phyloP scores from a whole-genome alignment of 2,113 vertebrate species.

The Choloepus hoffmanni region DNA sequence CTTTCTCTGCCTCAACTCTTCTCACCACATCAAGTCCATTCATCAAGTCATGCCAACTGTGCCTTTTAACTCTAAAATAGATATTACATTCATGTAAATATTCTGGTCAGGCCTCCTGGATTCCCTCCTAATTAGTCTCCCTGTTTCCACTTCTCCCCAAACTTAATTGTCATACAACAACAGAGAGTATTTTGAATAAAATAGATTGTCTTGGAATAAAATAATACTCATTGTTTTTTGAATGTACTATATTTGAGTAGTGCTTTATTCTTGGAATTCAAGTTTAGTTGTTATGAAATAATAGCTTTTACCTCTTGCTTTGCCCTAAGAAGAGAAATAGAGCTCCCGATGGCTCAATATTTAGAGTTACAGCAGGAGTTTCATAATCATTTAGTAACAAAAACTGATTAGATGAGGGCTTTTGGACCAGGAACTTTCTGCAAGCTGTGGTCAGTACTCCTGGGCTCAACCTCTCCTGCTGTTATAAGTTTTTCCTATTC shows the following conservation, averaged over 20 bases:
- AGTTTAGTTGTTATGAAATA: background rate
- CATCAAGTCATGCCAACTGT: background rate
- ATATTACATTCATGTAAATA: too few species aligned
- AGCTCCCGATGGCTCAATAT: background rate
- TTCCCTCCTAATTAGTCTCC: too few species aligned
- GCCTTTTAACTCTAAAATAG: too few species aligned
- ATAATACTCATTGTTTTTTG: background rate
- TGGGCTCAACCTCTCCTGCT: background rate
- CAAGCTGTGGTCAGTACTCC: background rate
- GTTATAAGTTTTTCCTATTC: background rate
- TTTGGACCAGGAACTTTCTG: background rate
- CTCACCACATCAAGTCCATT: background rate
- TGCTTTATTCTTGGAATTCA: background rate
- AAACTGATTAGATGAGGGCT: background rate
- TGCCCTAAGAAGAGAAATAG: background rate
- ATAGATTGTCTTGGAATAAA: too few species aligned
- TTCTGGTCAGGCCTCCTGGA: too few species aligned
- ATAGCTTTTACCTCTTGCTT: too few species aligned
- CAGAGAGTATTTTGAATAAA: too few species aligned
- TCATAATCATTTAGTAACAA: slow-evolving; percentile 22
- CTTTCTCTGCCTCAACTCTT: background rate
- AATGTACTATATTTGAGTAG: background rate
- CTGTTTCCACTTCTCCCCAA: too few species aligned
- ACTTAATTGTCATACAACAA: too few species aligned
- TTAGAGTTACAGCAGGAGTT: background rate